Evolutionary conservation across 2,888 invertebrate genomes (phyloP).

Genomic region (Mechanitis messenoides): DNA sequence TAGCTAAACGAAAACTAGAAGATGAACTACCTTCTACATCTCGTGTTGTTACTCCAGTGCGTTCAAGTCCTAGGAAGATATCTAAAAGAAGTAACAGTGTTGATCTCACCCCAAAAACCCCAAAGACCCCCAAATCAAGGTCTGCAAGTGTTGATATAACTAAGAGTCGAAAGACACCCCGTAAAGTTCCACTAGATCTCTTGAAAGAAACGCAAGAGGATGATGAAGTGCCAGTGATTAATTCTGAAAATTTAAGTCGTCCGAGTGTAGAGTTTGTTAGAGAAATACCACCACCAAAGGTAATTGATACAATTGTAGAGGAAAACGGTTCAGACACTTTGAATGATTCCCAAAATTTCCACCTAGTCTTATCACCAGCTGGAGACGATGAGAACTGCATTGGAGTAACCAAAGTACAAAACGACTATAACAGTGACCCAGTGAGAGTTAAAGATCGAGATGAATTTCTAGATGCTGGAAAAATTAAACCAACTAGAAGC

Average conservation of each 20-base stretch:
- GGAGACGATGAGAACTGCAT: constrained; percentile 33
- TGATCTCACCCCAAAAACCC: constrained; percentile 54
- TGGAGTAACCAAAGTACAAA: constrained; percentile 31
- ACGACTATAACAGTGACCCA: constrained; percentile 51
- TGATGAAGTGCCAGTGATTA: constrained; percentile 28
- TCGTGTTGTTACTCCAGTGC: constrained; percentile 48
- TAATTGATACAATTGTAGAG: constrained; percentile 50
- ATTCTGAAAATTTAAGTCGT: constrained; percentile 39
- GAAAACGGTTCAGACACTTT: constrained; percentile 47
- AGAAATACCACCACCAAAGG: constrained; percentile 43
- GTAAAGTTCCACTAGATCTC: constrained; percentile 37
- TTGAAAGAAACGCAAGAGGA: constrained; percentile 32
- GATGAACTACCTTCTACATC: constrained; percentile 52
- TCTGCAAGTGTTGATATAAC: constrained; percentile 61
- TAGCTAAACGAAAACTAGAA: constrained; percentile 44
- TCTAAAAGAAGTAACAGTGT: constrained; percentile 62
- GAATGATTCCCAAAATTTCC: constrained; percentile 66
- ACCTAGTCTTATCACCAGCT: constrained; percentile 54
- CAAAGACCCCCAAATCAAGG: constrained; percentile 57
- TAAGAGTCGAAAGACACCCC: constrained; percentile 47
- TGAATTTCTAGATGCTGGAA: constrained; percentile 46
- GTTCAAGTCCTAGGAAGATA: constrained; percentile 56
- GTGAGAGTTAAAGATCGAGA: constrained; percentile 46
- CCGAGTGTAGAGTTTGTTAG: constrained; percentile 51
- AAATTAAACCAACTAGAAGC: constrained; percentile 47